phyloP scores from a whole-genome alignment of 2,797 vertebrate species.

The Ctenochaetus hawaiiensis region DNA sequence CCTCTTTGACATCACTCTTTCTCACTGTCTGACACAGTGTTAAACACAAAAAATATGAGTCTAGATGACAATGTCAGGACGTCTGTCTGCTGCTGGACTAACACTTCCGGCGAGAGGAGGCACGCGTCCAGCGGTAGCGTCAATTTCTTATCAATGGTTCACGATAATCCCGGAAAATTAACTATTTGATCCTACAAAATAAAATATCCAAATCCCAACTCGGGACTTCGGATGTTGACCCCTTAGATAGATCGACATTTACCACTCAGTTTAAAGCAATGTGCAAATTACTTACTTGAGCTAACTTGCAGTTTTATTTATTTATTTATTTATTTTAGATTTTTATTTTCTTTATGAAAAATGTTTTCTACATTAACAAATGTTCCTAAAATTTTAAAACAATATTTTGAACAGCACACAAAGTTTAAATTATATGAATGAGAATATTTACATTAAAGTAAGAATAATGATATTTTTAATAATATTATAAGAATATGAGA shows the following conservation, averaged over 20 bases:
- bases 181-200: slow-evolving; percentile 26
- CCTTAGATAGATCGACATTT: fast-evolving
- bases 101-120: slow-evolving; percentile 92
- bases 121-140: slow-evolving; percentile 81
- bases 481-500: no score
- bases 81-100: slow-evolving; percentile 85
- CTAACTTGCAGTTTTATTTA: no score
- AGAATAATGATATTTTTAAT: no score
- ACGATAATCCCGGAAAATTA: not conserved
- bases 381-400: no score
- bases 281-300: not conserved
- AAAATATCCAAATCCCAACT: slow-evolving; percentile 22
- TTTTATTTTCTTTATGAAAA: no score
- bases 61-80: slow-evolving; percentile 41
- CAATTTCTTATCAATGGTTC: slow-evolving; percentile 1
- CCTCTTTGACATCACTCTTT: not conserved
- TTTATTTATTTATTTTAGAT: no score
- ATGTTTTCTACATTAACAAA: no score
- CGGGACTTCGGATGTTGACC: not conserved
- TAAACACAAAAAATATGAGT: not conserved
- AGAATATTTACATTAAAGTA: no score
- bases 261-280: not conserved
- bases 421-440: no score
- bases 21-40: not conserved
- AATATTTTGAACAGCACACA: no score